These are phyloP conservation scores for Calidris pygmaea DNA, from an alignment of 2,113 vertebrate genomes.

Conservation along the genomic window DNA sequence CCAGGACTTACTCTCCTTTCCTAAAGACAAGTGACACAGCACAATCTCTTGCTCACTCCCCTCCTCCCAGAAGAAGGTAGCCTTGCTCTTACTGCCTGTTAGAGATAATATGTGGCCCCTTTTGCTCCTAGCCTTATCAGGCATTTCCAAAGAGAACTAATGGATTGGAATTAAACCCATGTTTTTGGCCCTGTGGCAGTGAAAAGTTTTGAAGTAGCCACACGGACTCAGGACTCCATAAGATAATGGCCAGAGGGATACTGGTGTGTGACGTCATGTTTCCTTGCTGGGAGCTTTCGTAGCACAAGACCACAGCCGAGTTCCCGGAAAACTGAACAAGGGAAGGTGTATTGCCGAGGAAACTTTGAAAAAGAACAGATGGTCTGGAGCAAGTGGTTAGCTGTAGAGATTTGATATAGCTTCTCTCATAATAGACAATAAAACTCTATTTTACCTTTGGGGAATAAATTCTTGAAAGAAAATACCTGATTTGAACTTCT, in stretches of 20 bases:
- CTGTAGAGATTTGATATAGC: background rate
- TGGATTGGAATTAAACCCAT: background rate
- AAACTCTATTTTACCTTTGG: slow-evolving; percentile 10
- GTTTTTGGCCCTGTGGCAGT: background rate
- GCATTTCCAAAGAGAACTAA: background rate
- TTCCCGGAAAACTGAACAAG: background rate
- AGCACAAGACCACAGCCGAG: background rate
- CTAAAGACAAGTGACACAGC: background rate
- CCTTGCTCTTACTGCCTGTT: background rate
- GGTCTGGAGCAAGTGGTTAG: background rate
- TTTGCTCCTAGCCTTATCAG: background rate
- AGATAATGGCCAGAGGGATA: background rate
- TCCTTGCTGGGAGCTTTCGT: background rate
- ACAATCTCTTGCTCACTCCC: background rate
- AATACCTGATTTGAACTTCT: background rate
- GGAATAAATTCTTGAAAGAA: background rate
- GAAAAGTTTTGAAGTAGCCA: background rate
- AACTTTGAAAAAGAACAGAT: background rate
- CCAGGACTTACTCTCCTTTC: background rate
- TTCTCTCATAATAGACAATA: background rate
- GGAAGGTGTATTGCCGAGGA: background rate
- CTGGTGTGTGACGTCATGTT: background rate
- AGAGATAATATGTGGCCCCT: background rate
- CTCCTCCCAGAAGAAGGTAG: background rate
- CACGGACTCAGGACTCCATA: background rate